Base-by-base conservation (phyloP, 2,888 invertebrate species). In the Xylota segnis region DNA sequence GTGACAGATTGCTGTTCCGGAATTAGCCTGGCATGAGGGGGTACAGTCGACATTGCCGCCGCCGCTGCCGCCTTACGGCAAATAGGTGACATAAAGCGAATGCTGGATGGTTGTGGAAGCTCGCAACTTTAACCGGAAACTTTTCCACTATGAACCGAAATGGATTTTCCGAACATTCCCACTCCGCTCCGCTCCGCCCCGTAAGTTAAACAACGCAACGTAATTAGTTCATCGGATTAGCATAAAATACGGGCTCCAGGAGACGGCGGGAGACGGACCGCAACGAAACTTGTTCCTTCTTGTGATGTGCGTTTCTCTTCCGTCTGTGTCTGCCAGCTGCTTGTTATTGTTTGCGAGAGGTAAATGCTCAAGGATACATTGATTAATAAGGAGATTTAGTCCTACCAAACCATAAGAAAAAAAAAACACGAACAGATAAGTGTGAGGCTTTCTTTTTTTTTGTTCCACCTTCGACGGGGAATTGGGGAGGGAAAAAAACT, bases 1-100 rank as follows among this genome's bases (percentile, higher is more conserved):
- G 84, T 84, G 84, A 84, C 84, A 84, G 79, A 84, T 84, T 84
- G 79, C 70, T 84, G 52, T 81, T 81, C 84, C 52, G 58, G 75
- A 79, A 84, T 79, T 59, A 71, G 70, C 58, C 29, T 52, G 66
- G 66, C 47, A 61, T 5, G 23, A 34, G 45, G 34, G 34, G 47
- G 43, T 40, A 23, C 45, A 23, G 34, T 23, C 5, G 54, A n/a
- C 14, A 61, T 34, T 56, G 34, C 75, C 43, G n/a, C 43, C 68
- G 47, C 18, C 37, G 12, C 14, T 32, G 12, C 32, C 43, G 10
- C 58, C 9, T 12, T 29, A 1, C 23, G 50, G 43, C 72, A 72
- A 77, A 77, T 66, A 83, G 78, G 83, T 83, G 71, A 72, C 78
- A 72, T 43, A 37, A 40, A 70, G 18, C 18, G 23, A 27, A 27